Percentiles rank a stretch among this genome's conserved stretches.
These are phyloP conservation scores for Neodon shergylaensis DNA, from an alignment of 2,113 vertebrate species.

Conservation along the genomic window DNA sequence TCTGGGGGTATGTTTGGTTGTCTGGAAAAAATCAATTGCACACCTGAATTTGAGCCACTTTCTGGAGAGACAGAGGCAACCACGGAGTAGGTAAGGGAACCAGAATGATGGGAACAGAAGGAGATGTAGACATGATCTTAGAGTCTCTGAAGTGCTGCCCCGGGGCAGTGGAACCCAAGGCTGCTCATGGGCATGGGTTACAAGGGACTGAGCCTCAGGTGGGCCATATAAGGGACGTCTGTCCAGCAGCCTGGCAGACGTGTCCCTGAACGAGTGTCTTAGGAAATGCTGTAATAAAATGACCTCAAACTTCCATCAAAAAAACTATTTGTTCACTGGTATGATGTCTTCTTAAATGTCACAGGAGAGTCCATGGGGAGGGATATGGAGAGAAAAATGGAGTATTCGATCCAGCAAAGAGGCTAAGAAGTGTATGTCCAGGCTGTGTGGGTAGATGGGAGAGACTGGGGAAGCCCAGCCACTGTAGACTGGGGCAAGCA, in stretches of 20 bases:
- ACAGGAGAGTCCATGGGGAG: not conserved
- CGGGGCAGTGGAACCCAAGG: not conserved
- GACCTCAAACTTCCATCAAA: conserved; percentile 36
- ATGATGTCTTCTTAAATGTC: not conserved
- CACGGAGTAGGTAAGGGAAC: not conserved
- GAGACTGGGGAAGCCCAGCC: not conserved
- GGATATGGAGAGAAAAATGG: not conserved
- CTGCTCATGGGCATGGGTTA: not conserved
- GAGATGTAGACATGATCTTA: accelerated
- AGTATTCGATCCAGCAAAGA: not conserved
- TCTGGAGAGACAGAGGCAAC: not conserved
- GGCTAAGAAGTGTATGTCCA: not conserved
- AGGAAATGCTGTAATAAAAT: conserved; percentile 47
- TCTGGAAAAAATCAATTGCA: not conserved
- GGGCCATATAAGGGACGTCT: not conserved
- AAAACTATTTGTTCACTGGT: conserved; percentile 17
- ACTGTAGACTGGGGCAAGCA: not conserved
- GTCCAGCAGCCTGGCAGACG: not conserved
- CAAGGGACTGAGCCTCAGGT: not conserved
- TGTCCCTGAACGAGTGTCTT: not conserved
- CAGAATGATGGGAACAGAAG: not conserved
- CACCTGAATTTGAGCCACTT: not conserved
- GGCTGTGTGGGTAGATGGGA: not conserved
- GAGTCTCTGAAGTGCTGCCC: not conserved
- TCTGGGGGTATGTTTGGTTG: not conserved